A percentile compares a stretch with the other conserved stretches of the same genome.
These are phyloP conservation scores for Mythimna vitellina DNA, from an alignment of 2,888 invertebrate species.

Conservation along the genomic window DNA sequence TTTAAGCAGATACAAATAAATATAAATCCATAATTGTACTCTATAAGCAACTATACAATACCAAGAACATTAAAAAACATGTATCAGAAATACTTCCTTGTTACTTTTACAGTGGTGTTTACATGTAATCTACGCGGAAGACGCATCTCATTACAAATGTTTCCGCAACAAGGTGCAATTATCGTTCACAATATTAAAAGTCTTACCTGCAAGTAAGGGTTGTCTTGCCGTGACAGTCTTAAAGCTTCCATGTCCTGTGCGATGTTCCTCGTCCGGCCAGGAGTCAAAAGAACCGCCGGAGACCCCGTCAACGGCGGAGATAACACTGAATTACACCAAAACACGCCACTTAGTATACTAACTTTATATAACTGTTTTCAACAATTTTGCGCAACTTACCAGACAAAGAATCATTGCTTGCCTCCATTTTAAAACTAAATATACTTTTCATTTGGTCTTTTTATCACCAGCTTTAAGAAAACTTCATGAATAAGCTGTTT, in stretches of 20 bases:
- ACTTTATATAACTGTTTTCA: constrained; percentile 44
- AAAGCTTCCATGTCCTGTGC: constrained; percentile 96
- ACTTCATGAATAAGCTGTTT: constrained; percentile 43
- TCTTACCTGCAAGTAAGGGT: constrained; percentile 94
- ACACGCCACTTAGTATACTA: constrained; percentile 49
- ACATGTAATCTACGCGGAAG: constrained; percentile 51
- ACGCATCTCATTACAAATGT: constrained; percentile 54
- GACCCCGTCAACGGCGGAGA: constrained; percentile 80
- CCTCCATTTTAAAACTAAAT: constrained; percentile 78
- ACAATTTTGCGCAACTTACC: constrained; percentile 71
- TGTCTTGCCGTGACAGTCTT: constrained; percentile 95
- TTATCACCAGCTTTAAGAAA: constrained; percentile 40
- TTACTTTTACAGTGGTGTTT: constrained; percentile 32
- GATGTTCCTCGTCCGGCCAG: constrained; percentile 94
- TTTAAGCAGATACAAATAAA: neutral
- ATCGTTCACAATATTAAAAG: constrained; percentile 52
- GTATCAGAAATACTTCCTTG: constrained; percentile 42
- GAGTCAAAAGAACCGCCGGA: constrained; percentile 92
- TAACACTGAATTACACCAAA: constrained; percentile 74
- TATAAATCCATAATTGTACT: constrained; percentile 2
- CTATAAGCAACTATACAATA: constrained; percentile 2
- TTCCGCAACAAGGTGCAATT: constrained; percentile 37
- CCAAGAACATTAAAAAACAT: constrained; percentile 28
- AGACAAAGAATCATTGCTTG: constrained; percentile 84
- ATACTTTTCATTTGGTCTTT: constrained; percentile 52